A percentile compares a stretch with the other conserved stretches of the same genome.
Evolutionary conservation across 2,113 vertebrate genomes (phyloP).

Genomic region (Poeciliopsis occidentalis): DNA sequence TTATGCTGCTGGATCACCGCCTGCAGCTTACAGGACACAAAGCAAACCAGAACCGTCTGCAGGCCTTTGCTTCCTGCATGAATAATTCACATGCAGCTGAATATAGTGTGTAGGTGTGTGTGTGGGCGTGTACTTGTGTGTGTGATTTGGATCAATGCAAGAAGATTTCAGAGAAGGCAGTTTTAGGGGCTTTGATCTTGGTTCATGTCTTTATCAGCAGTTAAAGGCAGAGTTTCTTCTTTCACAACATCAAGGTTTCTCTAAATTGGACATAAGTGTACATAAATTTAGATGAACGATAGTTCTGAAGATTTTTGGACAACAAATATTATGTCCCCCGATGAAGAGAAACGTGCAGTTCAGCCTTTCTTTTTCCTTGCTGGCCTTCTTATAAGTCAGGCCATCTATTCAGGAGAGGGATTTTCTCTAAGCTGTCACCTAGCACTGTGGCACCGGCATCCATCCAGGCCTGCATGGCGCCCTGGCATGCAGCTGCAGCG

Average conservation of each 20-base stretch:
- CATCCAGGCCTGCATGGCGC: constrained; percentile 46
- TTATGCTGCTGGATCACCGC: constrained; percentile 39
- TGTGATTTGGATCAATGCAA: constrained; percentile 62
- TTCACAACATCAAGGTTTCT: constrained; percentile 12
- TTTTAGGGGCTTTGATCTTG: constrained; percentile 52
- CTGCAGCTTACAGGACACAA: constrained; percentile 11
- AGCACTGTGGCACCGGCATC: constrained; percentile 45
- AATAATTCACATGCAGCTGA: constrained; percentile 76
- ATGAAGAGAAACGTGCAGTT: constrained; percentile 11
- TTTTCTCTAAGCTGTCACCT: constrained; percentile 71
- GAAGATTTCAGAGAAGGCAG: constrained; percentile 39
- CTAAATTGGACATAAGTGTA: constrained; percentile 7
- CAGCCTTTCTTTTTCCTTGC: constrained; percentile 26
- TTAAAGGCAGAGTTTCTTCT: constrained; percentile 29
- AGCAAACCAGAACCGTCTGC: constrained; percentile 29
- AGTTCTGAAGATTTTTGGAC: neutral
- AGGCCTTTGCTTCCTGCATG: constrained; percentile 57
- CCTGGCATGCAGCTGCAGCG: constrained; percentile 47
- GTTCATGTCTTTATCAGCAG: constrained; percentile 21
- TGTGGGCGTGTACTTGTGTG: neutral
- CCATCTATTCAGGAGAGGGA: constrained; percentile 64
- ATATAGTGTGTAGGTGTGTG: constrained; percentile 54
- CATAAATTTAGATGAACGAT: constrained; percentile 14
- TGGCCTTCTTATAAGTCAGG: constrained; percentile 61
- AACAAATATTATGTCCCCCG: constrained; percentile 34